Evolutionary conservation across 2,888 invertebrate species (phyloP).

Genomic region (Phania funesta): DNA sequence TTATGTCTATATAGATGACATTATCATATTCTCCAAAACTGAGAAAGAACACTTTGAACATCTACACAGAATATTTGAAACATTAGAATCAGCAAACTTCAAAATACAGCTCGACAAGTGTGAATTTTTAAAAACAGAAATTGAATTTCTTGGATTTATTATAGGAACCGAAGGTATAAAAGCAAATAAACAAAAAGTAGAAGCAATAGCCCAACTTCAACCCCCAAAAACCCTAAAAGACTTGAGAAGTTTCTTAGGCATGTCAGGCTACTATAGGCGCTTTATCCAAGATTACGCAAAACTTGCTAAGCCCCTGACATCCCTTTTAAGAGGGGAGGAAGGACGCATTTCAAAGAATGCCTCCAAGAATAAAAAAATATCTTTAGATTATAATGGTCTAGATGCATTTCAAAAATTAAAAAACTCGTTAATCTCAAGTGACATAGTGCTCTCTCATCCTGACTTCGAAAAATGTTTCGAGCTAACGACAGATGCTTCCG

Average conservation of each 20-base stretch:
- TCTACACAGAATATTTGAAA: not conserved
- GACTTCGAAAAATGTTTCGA: not conserved
- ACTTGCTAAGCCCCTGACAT: too few species aligned
- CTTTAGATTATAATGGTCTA: conserved; percentile 6
- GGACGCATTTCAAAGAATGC: conserved; percentile 7
- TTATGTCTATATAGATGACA: too few species aligned
- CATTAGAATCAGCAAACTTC: conserved; percentile 9
- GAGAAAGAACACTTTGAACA: conserved; percentile 5
- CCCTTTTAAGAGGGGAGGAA: too few species aligned
- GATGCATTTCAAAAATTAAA: conserved; percentile 24
- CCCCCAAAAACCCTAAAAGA: conserved; percentile 9
- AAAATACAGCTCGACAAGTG: not conserved
- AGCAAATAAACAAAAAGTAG: not conserved
- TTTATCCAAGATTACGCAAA: too few species aligned
- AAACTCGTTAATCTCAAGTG: not conserved
- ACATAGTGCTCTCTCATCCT: not conserved
- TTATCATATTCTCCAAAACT: conserved; percentile 3
- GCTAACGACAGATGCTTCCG: not conserved
- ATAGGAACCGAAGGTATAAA: not conserved
- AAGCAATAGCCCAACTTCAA: conserved; percentile 12
- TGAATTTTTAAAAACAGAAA: not conserved
- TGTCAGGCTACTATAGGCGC: conserved; percentile 28
- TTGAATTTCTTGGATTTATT: not conserved
- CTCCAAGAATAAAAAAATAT: not conserved
- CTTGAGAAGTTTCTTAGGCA: conserved; percentile 29